Conservation (phyloP, 2,797 vertebrate genomes). For the Scolopax rusticola region DNA sequence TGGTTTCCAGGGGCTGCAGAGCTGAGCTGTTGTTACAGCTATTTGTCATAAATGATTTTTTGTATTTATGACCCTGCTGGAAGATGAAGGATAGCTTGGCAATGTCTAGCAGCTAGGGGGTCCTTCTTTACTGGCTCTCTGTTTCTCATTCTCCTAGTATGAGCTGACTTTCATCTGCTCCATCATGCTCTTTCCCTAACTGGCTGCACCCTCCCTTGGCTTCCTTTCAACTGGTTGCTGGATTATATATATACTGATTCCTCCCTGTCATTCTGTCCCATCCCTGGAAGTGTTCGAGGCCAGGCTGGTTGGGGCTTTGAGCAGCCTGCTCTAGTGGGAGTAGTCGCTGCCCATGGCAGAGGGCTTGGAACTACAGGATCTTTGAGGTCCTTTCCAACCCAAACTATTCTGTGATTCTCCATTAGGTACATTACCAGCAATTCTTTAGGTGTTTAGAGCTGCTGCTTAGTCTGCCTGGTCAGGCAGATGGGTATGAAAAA, state of each 20-base stretch:
- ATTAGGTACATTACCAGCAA: fast-evolving
- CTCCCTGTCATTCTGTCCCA: background rate
- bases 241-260: background rate
- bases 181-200: background rate
- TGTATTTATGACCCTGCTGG: background rate
- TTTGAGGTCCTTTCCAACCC: background rate
- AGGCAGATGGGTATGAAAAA: background rate
- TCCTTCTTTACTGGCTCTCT: background rate
- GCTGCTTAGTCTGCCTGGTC: background rate
- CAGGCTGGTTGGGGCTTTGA: background rate
- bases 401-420: background rate
- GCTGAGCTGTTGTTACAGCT: background rate
- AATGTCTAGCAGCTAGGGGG: background rate
- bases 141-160: background rate
- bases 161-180: background rate
- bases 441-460: background rate
- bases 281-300: background rate
- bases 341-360: background rate
- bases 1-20: background rate
- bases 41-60: background rate
- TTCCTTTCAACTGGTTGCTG: background rate
- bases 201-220: background rate
- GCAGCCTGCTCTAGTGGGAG: background rate
- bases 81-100: background rate
- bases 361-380: background rate